Evolutionary conservation across 2,113 vertebrate genomes (phyloP), one percentile per base, ranked within the genome.

Genomic region (Myrmecophaga tridactyla): DNA sequence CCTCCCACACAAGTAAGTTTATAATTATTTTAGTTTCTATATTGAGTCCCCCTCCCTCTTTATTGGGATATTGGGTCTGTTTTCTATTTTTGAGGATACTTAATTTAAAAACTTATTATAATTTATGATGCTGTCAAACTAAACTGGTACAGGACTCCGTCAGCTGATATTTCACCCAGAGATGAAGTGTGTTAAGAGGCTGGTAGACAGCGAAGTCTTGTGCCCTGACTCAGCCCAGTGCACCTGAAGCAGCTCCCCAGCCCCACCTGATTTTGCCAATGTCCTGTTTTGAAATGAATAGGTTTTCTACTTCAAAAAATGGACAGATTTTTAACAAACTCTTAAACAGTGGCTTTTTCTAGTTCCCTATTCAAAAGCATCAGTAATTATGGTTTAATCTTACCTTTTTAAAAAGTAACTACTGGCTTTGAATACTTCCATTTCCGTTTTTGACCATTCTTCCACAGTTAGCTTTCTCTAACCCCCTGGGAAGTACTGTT

Each of bases 111-210:
- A 65, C 23, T 96, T 62, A 96, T 86, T 92, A 89, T 39, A 70
- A 43, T 94, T 88, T 86, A 67, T 82, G 65, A 86, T 78, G 88
- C 65, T 94, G 96, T 96, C 94, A 95, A 89, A 86, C 96, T 96
- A 96, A 96, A 90, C 20, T 0, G 67, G 53, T 46, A 1, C 20
- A 21, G 67, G 60, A 53, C 4, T 6, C 0, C 0, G 67, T n/a
- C 67, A 10, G 60, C 13, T 18, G 39, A 18, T 29, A 12, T 65
- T 77, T 80, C 11, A 81, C 41, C 81, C 51, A 20, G 48, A 62
- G 43, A 51, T 63, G 84, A 78, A 88, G 62, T 12, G 51, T 15
- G 39, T n/a, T 43, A 39, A 31, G 48, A 73, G 56, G 6, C 56
- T 0, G 1, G 58, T 2, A 25, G 23, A 36, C 53, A 69, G 0